Evolutionary conservation across 2,888 invertebrate genomes (phyloP), one percentile per base, ranked within the genome.

Genomic region (Miltochrista miniata): DNA sequence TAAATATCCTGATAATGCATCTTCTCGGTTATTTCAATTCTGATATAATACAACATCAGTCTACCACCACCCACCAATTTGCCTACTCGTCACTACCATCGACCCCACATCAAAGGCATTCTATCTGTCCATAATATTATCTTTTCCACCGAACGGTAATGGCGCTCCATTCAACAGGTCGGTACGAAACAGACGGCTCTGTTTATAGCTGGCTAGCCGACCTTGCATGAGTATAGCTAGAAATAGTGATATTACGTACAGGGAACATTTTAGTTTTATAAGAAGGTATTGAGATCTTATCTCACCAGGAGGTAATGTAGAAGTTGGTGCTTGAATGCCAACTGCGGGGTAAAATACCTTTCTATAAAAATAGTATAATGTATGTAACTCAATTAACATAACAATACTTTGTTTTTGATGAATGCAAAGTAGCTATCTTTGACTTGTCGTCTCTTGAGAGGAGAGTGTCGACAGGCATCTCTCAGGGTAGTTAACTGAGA

Each of bases 241-340:
- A 65, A 65, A 61, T 68, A 68, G 64, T 64, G 14, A 48, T 51
- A 68, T 61, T 56, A 53, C 48, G 10, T 18, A 12, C 12, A 31
- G 24, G 18, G 9, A 13, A 44, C 11, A 10, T 34, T 44, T 44
- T 24, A 43, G 24, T 18, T 24, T 29, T 29, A 44, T 13, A 13
- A 9, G 24, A 24, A 44, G 31, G n/a, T n/a, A 41, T 13, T 18
- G 24, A 44, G 35, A 24, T 43, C 18, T 43, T 15, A 34, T 33
- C 33, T 18, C 18, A 4, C 1, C 18, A 9, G 12, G 33, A 24
- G 18, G 18, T 24, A 24, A n/a, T n/a, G n/a, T n/a, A n/a, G n/a
- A n/a, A n/a, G n/a, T n/a, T n/a, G n/a, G n/a, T n/a, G n/a, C n/a
- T n/a, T n/a, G n/a, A n/a, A n/a, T n/a, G 18, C 18, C 5, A 24